A percentile compares a stretch with the other conserved stretches of the same genome.
Conservation (phyloP, 2,113 vertebrate species). For the Plecotus auritus region DNA sequence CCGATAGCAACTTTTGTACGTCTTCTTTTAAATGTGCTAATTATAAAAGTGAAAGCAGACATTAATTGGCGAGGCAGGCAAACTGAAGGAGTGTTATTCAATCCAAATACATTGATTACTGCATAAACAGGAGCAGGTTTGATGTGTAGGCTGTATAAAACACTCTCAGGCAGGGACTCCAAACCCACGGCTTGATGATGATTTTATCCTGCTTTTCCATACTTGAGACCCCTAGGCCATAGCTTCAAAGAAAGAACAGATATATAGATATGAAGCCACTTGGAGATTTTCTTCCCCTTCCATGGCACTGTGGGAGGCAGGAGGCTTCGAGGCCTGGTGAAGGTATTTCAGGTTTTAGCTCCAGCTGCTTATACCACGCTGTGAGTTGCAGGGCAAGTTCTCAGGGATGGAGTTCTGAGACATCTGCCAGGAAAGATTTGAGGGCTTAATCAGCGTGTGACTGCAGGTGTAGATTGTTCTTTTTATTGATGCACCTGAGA, state of each 20-base stretch:
- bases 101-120: constrained; percentile 56
- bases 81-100: constrained; percentile 50
- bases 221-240: constrained; percentile 28
- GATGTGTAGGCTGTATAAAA: constrained; percentile 64
- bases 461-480: not conserved
- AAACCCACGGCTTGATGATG: not conserved
- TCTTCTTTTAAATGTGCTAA: constrained; percentile 54
- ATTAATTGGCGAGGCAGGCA: constrained; percentile 59
- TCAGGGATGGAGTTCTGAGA: not conserved
- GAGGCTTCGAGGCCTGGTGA: constrained; percentile 4
- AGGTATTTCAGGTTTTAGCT: constrained; percentile 38
- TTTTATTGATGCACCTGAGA: not conserved
- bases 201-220: constrained; percentile 47
- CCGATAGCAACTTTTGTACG: constrained; percentile 5
- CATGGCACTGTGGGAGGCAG: not conserved
- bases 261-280: constrained; percentile 13
- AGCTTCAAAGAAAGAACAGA: constrained; percentile 59
- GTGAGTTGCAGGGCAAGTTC: constrained; percentile 41
- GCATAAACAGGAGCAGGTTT: constrained; percentile 66
- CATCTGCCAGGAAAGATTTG: not conserved
- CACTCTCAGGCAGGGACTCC: constrained; percentile 28
- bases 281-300: constrained; percentile 2
- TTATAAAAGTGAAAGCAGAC: constrained; percentile 68
- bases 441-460: not conserved
- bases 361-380: not conserved